A percentile compares a stretch with the other conserved stretches of the same genome.
Evolutionary conservation across 2,113 vertebrate genomes (phyloP).

Genomic region (Lontra canadensis): DNA sequence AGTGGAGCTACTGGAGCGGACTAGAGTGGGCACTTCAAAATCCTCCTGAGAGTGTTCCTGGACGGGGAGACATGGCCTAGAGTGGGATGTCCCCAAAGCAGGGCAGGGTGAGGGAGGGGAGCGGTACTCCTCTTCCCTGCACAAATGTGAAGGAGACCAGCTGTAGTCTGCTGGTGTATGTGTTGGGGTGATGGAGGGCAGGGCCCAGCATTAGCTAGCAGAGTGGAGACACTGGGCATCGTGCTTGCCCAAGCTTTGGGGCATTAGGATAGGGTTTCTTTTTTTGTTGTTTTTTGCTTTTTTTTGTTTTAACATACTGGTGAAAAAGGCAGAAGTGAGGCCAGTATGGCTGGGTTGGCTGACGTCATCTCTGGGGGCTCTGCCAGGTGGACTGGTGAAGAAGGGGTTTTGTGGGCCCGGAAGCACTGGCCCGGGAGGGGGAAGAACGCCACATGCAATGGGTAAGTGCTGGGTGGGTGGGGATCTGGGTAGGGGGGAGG

Average conservation of each 20-base stretch:
- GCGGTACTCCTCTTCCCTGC: not conserved
- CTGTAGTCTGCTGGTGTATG: not conserved
- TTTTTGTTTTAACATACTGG: not conserved
- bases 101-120: not conserved
- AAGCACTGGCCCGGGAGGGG: not conserved
- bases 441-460: not conserved
- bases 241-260: slow-evolving; percentile 19
- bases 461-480: not conserved
- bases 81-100: slow-evolving; percentile 50
- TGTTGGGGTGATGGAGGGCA: slow-evolving; percentile 4
- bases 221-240: slow-evolving; percentile 35
- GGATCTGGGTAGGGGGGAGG: too few species aligned
- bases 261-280: not conserved
- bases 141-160: not conserved
- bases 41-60: slow-evolving; percentile 74
- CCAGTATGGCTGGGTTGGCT: slow-evolving; percentile 46
- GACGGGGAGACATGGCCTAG: slow-evolving; percentile 64
- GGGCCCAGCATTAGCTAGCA: slow-evolving; percentile 36
- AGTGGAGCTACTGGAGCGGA: slow-evolving; percentile 50
- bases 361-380: slow-evolving; percentile 33
- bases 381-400: not conserved
- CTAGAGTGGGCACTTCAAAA: slow-evolving; percentile 70
- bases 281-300: not conserved
- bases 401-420: not conserved
- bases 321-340: slow-evolving; percentile 56